Evolutionary conservation across 1,140 invertebrate genomes (phyloP).

Genomic region (Acyrthosiphon pisum): DNA sequence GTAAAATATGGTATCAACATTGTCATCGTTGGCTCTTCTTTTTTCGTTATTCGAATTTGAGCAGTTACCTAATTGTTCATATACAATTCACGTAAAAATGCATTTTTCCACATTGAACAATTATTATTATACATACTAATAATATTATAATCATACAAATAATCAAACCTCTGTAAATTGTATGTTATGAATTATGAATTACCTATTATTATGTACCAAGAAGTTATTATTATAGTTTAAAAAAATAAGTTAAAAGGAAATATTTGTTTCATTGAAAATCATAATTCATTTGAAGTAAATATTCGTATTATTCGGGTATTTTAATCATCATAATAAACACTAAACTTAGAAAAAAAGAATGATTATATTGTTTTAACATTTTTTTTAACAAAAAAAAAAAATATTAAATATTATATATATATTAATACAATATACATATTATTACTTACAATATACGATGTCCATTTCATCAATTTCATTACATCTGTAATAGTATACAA

Average conservation of each 20-base stretch:
- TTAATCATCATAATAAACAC: neutral
- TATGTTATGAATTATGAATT: neutral
- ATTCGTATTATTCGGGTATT: neutral
- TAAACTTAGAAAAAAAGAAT: neutral
- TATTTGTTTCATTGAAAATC: neutral
- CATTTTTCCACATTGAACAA: neutral
- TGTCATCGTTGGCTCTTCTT: slow-evolving; percentile 2
- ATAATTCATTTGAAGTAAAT: neutral
- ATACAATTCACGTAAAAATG: neutral
- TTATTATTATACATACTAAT: neutral
- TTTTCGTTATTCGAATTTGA: slow-evolving; percentile 37
- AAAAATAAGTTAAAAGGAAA: neutral
- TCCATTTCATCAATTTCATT: neutral
- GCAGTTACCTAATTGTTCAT: slow-evolving; percentile 29
- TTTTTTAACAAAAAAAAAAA: neutral
- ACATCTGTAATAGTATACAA: neutral
- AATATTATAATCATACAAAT: neutral
- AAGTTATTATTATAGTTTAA: neutral
- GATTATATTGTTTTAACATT: neutral
- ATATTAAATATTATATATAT: neutral
- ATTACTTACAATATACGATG: neutral
- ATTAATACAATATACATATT: neutral
- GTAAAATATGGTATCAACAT: neutral
- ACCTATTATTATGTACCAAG: too few relatives aligned
- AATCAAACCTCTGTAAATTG: neutral